Base-by-base conservation (phyloP, 1,140 invertebrate species). In the Gryllus bimaculatus region DNA sequence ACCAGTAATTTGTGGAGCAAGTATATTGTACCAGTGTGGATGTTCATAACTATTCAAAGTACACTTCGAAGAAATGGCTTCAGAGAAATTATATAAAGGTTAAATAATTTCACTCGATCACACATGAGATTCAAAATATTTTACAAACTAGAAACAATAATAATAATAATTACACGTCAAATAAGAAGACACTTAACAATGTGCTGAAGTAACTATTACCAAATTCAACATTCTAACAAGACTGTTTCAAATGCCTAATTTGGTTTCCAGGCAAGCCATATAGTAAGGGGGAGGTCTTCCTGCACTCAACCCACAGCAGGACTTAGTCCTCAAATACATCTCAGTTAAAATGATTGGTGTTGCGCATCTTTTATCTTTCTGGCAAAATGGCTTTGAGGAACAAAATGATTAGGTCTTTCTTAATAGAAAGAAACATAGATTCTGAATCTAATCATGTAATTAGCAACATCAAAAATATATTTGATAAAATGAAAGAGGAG, bases 261-360 rank as follows among this genome's bases (percentile, higher is more conserved):
- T 18, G 10, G 10, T 66, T 66, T 18, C 2, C 18, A 66, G 10
- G 18, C 54, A 66, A 66, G 18, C 54, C 54, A 10, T 7, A 7
- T 13, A 66, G 54, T 66, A 66, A 13, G 54, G 54, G 54, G 54
- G 54, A 66, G 54, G 18, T 66, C 18, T 13, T 66, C 54, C 18
- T 13, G 10, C 54, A 66, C 54, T 66, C 54, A 66, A 66, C 7
- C 54, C 54, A 66, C 1, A 2, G 39, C 20, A 39, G 47, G 48
- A 77, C 48, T 77, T 77, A 18, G 47, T 77, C 39, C 48, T 39
- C 1, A 39, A 1, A 75, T 10, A 13, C 75, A 75, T 75, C n/a
- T 48, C 76, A 48, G 76, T 18, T 48, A 48, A 77, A 48, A 77
- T 77, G 20, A 48, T 77, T 77, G 48, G 76, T 77, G 48, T 47